These are phyloP conservation scores for Strix uralensis DNA, from an alignment of 2,113 vertebrate species.

Conservation along the genomic window DNA sequence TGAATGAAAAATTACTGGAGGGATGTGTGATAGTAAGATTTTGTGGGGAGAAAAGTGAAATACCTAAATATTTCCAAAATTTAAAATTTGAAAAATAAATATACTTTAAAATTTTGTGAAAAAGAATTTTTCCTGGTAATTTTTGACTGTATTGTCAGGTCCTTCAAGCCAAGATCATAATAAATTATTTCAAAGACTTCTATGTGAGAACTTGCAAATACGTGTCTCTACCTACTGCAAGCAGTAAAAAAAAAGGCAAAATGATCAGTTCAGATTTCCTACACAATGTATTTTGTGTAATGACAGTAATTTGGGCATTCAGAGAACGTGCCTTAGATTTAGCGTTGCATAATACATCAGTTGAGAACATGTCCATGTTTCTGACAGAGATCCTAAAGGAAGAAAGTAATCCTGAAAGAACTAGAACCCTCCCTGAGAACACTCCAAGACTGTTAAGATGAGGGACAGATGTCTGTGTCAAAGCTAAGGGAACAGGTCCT, in stretches of 20 bases:
- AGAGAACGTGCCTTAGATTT: background rate
- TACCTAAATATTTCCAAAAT: background rate
- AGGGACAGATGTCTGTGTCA: background rate
- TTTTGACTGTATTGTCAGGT: background rate
- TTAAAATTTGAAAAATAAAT: background rate
- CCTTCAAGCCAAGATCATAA: background rate
- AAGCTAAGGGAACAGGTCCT: background rate
- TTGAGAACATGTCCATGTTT: background rate
- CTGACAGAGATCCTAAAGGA: background rate
- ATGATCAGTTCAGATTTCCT: background rate
- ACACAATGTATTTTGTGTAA: background rate
- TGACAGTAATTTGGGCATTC: background rate
- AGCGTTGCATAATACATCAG: background rate
- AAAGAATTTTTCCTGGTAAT: background rate
- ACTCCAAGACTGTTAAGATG: background rate
- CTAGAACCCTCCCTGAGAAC: background rate
- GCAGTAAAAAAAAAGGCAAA: background rate
- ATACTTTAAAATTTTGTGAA: background rate
- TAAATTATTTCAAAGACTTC: background rate
- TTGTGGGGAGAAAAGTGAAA: background rate
- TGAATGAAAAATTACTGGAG: background rate
- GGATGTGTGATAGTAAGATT: background rate
- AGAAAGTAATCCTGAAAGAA: background rate
- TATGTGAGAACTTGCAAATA: background rate
- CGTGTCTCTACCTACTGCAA: fast-evolving